Base-by-base conservation (phyloP, 2,113 vertebrate genomes). In the Triplophysa rosa region DNA sequence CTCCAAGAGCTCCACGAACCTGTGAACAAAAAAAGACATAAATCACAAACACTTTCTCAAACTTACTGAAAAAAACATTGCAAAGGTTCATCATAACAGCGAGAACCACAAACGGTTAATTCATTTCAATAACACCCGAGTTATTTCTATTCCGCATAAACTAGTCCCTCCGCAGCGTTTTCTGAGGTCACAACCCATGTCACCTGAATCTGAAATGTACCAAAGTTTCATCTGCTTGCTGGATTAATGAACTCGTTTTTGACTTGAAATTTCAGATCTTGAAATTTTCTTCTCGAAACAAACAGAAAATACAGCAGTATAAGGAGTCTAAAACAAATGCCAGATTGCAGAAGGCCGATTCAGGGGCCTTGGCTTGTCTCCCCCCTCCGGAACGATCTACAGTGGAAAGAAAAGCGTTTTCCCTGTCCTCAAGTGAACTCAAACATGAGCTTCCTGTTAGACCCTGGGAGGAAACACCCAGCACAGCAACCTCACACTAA, bases 401-500 rank as follows among this genome's bases (percentile, higher is more conserved):
- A 91, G 61, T 92, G 93, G 93, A 94, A 93, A 87, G 89, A 94
- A 94, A 94, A 93, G 89, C 91, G 88, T 89, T 91, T 90, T 93
- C 90, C 93, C 88, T 95, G 93, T 95, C 95, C 94, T 94, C 90
- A 89, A 90, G 91, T 95, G 94, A 95, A 95, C 94, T 93, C 86
- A 86, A 84, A 90, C 90, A 91, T 91, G 90, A 92, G 93, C 93
- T 95, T 95, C 94, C 93, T 95, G 93, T 94, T 94, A 91, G 90
- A 91, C 87, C 91, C 91, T 86, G 88, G 89, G 86, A 84, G 88
- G 94, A 93, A 93, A 92, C 93, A 94, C 92, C 89, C 89, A 93
- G 90, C 89, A 87, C 87, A 82, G 84, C 85, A 84, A 67, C 83
- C 89, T 85, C 76, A 78, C 59, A 87, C 85, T 87, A 87, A 92